Percentiles rank a stretch among this genome's conserved stretches.
These are phyloP conservation scores for Haliaeetus leucogaster DNA, from an alignment of 2,113 vertebrate genomes.

Conservation along the genomic window DNA sequence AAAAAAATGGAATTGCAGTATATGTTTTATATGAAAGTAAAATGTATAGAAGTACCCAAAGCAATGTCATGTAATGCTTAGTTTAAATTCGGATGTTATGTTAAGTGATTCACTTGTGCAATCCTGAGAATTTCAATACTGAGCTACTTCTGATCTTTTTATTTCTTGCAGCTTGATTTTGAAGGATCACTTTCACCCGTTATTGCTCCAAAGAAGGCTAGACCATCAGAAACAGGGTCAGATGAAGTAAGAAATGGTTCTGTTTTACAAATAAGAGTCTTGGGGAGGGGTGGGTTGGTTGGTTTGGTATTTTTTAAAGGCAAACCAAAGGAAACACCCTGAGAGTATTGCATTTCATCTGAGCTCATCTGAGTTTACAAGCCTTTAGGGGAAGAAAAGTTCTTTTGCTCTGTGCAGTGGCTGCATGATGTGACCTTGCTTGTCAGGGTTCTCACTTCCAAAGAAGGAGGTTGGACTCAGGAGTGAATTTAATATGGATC, in stretches of 20 bases:
- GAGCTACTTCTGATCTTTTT: neutral
- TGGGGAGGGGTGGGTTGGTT: neutral
- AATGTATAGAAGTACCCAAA: neutral
- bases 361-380: neutral
- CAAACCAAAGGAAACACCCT: neutral
- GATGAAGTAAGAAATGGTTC: conserved; percentile 83
- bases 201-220: conserved; percentile 95
- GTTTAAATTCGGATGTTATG: neutral
- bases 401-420: neutral
- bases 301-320: neutral
- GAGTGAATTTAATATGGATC: neutral
- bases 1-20: neutral
- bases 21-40: neutral
- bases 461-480: neutral
- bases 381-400: neutral
- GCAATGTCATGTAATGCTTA: neutral
- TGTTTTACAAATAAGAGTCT: neutral
- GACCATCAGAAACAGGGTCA: conserved; percentile 92
- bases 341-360: neutral
- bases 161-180: conserved; percentile 86
- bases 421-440: neutral
- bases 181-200: conserved; percentile 97
- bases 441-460: neutral
- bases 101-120: neutral
- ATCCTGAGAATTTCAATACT: neutral